Evolutionary conservation across 2,113 vertebrate genomes (phyloP).

Genomic region (Anolis sagrei): DNA sequence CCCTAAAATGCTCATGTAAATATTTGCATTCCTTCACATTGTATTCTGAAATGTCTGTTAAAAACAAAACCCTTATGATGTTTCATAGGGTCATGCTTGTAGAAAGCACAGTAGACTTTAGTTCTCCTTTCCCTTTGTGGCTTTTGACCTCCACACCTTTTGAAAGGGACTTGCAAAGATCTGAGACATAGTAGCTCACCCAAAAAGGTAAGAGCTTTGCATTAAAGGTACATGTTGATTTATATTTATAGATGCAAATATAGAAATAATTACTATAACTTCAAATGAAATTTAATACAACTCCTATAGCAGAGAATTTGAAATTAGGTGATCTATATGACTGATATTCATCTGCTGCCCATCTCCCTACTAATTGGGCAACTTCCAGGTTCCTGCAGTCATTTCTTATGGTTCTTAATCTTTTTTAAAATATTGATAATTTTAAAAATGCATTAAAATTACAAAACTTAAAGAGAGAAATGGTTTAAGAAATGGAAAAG

Average conservation of each 20-base stretch:
- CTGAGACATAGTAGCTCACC: too few relatives aligned
- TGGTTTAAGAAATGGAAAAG: too few relatives aligned
- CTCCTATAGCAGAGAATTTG: not conserved
- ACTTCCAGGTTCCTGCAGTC: not conserved
- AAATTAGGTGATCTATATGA: not conserved
- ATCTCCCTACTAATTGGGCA: not conserved
- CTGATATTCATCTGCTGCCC: not conserved
- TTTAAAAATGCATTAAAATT: too few relatives aligned
- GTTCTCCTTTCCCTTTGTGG: not conserved
- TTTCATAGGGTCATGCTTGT: not conserved
- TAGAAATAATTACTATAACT: not conserved
- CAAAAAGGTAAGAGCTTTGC: not conserved
- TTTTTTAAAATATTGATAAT: too few relatives aligned
- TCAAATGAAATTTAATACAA: not conserved
- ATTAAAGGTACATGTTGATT: not conserved
- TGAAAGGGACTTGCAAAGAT: not conserved
- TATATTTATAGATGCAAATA: not conserved
- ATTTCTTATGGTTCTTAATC: not conserved
- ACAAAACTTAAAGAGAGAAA: too few relatives aligned
- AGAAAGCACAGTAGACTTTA: not conserved
- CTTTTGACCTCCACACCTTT: not conserved
- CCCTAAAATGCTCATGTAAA: not conserved
- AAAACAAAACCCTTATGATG: slow-evolving; percentile 4
- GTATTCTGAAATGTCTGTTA: not conserved
- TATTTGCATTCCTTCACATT: not conserved